phyloP scores from a whole-genome alignment of 2,113 vertebrate species.

The Oreochromis niloticus region DNA sequence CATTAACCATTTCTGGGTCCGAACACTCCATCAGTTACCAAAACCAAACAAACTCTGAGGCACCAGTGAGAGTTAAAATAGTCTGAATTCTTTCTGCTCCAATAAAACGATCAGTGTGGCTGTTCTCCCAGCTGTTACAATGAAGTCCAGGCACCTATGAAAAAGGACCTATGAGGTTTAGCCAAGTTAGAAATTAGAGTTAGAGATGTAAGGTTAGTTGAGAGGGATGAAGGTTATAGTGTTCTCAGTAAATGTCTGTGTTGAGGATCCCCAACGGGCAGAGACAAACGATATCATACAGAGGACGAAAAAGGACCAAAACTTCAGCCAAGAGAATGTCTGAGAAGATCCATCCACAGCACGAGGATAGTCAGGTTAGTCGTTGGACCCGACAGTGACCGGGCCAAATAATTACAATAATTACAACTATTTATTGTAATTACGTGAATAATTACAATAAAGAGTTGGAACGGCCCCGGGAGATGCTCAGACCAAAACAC shows the following conservation, averaged over 20 bases:
- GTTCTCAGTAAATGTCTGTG: background rate
- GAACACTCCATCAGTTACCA: background rate
- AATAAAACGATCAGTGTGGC: background rate
- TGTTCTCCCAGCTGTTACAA: background rate
- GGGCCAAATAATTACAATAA: background rate
- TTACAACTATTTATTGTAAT: background rate
- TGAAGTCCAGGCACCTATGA: background rate
- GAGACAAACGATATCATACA: background rate
- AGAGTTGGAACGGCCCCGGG: background rate
- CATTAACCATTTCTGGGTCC: background rate
- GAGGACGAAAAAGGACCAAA: background rate
- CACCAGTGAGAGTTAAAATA: background rate
- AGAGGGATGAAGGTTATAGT: background rate
- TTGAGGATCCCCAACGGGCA: background rate
- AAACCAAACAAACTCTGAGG: background rate
- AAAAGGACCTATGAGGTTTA: background rate
- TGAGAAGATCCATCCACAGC: background rate
- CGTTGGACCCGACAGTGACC: background rate
- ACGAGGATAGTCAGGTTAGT: background rate
- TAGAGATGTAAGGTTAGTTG: background rate
- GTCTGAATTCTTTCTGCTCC: background rate
- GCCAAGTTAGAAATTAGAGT: background rate
- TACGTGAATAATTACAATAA: background rate
- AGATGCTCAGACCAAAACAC: background rate
- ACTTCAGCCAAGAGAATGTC: background rate